A percentile compares a stretch with the other conserved stretches of the same genome.
These are phyloP conservation scores for Leptopterna dolabrata DNA, from an alignment of 2,888 invertebrate species.

Conservation along the genomic window DNA sequence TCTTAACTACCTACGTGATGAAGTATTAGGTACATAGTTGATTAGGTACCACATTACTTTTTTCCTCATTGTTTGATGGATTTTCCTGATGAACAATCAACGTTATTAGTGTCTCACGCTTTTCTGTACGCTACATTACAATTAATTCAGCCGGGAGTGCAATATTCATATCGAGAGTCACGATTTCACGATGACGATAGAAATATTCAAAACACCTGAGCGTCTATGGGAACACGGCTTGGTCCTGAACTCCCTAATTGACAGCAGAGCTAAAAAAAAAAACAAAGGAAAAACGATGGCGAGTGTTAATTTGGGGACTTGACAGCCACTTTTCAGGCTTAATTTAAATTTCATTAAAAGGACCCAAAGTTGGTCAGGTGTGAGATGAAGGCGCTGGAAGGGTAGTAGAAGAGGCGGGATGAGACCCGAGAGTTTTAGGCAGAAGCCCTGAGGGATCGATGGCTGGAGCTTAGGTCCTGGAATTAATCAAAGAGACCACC, in stretches of 20 bases:
- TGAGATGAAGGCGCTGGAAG: not conserved
- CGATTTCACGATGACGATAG: no score
- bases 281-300: not conserved
- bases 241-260: not conserved
- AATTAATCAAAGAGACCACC: not conserved
- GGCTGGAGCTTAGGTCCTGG: not conserved
- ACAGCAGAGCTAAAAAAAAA: not conserved
- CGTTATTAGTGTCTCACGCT: no score
- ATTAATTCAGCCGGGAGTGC: no score
- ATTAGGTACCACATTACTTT: no score
- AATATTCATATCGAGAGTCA: no score
- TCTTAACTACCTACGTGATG: no score
- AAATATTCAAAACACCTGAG: no score
- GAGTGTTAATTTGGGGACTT: not conserved
- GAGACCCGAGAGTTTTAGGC: not conserved
- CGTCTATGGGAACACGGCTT: not conserved
- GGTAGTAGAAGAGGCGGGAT: not conserved
- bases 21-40: no score
- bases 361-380: slow-evolving; percentile 22
- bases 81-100: no score
- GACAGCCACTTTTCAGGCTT: slow-evolving; percentile 4
- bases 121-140: no score
- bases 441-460: not conserved
- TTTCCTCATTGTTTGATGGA: no score
- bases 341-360: slow-evolving; percentile 25